Percentiles rank a stretch among this genome's conserved stretches.
These are phyloP conservation scores for Physocephala rufipes DNA, from an alignment of 2,888 invertebrate species.

Conservation along the genomic window DNA sequence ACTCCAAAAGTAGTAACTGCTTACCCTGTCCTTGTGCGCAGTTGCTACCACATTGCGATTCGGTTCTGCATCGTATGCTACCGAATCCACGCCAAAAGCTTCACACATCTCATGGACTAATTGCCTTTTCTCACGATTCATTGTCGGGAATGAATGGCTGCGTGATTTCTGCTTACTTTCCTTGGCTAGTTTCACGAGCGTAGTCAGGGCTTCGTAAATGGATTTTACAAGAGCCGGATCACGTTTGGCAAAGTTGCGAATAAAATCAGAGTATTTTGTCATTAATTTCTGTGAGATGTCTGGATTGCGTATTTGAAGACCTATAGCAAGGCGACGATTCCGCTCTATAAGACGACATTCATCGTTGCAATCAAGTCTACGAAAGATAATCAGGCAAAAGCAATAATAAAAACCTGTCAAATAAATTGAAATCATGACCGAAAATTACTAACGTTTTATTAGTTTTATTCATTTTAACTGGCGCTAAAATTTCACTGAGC, in stretches of 20 bases:
- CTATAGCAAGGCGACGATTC: conserved; percentile 87
- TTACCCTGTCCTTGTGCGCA: conserved; percentile 80
- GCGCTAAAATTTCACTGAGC: conserved; percentile 75
- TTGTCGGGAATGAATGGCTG: conserved; percentile 88
- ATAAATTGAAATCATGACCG: conserved; percentile 18
- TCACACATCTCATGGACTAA: conserved; percentile 94
- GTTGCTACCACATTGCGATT: conserved; percentile 95
- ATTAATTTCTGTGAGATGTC: conserved; percentile 77
- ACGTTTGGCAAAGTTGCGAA: conserved; percentile 83
- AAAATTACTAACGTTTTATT: conserved; percentile 70
- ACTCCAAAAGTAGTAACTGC: conserved; percentile 21
- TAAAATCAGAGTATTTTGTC: conserved; percentile 86
- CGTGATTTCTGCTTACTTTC: conserved; percentile 85
- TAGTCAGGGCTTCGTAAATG: conserved; percentile 84
- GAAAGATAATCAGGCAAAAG: no score
- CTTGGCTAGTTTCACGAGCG: conserved; percentile 87
- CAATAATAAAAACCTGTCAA: background rate
- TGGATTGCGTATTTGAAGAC: conserved; percentile 91
- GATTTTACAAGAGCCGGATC: conserved; percentile 82
- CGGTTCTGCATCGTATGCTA: conserved; percentile 94
- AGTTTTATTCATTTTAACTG: conserved; percentile 59
- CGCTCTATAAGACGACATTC: conserved; percentile 89
- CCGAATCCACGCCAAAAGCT: conserved; percentile 93
- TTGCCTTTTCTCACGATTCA: conserved; percentile 92
- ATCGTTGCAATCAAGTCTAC: conserved; percentile 89